Evolutionary conservation across 2,113 vertebrate genomes (phyloP).

Genomic region (Clarias magur): DNA sequence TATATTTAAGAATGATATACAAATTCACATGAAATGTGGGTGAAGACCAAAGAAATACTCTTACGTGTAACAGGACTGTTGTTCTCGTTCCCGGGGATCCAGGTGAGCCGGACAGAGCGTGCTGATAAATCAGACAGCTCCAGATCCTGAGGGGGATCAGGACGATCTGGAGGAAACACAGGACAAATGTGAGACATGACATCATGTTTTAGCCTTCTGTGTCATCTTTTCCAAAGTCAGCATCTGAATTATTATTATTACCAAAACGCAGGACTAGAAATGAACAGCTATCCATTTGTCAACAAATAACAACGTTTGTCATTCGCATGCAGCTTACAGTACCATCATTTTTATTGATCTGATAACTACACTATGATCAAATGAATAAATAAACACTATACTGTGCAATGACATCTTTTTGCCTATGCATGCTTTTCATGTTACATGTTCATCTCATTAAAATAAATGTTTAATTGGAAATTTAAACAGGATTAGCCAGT

Average conservation of each 20-base stretch:
- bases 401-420: not conserved
- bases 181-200: not conserved
- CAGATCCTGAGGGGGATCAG: slow-evolving; percentile 86
- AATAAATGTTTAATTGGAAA: not conserved
- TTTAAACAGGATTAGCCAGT: not conserved
- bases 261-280: not conserved
- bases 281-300: not conserved
- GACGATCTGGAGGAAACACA: slow-evolving; percentile 74
- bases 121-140: slow-evolving; percentile 86
- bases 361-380: not conserved
- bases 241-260: not conserved
- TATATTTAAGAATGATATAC: not conserved
- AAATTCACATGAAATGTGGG: not conserved
- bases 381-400: not conserved
- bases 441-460: not conserved
- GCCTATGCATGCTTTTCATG: not conserved
- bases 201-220: not conserved
- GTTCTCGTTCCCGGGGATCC: slow-evolving; percentile 90
- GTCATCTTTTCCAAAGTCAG: not conserved
- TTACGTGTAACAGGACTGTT: slow-evolving; percentile 91
- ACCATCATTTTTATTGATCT: not conserved
- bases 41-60: slow-evolving; percentile 1
- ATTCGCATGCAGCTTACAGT: not conserved
- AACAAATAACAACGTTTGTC: not conserved
- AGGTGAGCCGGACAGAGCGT: slow-evolving; percentile 86